A percentile compares a stretch with the other conserved stretches of the same genome.
Evolutionary conservation across 1,140 invertebrate genomes (phyloP).

Genomic region (Nebria ingens): DNA sequence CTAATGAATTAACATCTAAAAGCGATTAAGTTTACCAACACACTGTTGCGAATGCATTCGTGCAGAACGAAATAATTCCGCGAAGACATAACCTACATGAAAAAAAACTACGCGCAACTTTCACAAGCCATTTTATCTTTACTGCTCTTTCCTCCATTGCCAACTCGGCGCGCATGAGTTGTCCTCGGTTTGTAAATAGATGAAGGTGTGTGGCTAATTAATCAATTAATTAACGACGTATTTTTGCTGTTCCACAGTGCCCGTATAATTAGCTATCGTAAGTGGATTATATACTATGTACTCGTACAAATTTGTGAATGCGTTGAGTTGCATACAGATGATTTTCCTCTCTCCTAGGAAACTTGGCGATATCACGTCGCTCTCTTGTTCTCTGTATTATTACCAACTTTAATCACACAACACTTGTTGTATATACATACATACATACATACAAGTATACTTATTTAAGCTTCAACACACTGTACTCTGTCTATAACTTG

Average conservation of each 20-base stretch:
- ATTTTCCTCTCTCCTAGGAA: not conserved
- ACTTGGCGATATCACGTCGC: not conserved
- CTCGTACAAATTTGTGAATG: not conserved
- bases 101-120: too few relatives aligned
- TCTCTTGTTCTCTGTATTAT: not conserved
- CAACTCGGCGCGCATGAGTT: too few relatives aligned
- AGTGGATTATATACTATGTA: not conserved
- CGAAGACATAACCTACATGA: too few relatives aligned
- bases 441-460: conserved; percentile 3
- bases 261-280: not conserved
- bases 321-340: not conserved
- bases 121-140: too few relatives aligned
- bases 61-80: too few relatives aligned
- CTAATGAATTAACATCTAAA: too few relatives aligned
- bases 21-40: too few relatives aligned
- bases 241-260: not conserved
- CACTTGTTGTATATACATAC: conserved; percentile 5
- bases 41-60: too few relatives aligned
- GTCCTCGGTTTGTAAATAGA: too few relatives aligned
- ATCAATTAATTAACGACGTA: not conserved
- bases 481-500: too few relatives aligned
- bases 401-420: not conserved
- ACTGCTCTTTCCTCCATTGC: too few relatives aligned
- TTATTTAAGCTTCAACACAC: too few relatives aligned
- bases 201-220: not conserved